Percentiles rank a stretch among this genome's conserved stretches.
Evolutionary conservation across 64 coral and sea anemone species (phyloP).

Genomic region (Hydrozoanthus tunicans): DNA sequence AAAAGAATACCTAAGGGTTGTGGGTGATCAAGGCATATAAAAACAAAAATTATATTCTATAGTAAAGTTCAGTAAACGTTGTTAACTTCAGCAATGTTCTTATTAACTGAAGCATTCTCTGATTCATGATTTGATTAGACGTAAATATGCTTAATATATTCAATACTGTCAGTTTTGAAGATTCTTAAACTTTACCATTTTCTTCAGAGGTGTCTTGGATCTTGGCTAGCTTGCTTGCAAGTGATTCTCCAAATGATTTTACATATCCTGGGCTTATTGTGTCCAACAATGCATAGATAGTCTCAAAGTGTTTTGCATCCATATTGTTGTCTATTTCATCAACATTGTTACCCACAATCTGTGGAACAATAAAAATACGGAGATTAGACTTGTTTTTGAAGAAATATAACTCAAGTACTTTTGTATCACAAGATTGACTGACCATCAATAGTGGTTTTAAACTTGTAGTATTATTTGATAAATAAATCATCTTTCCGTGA

Average conservation of each 20-base stretch:
- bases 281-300: conserved; percentile 44
- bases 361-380: neutral
- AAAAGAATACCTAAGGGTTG: too few relatives aligned
- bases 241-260: conserved; percentile 54
- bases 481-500: too few relatives aligned
- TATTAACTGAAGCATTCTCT: too few relatives aligned
- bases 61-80: too few relatives aligned
- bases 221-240: conserved; percentile 40
- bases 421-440: neutral
- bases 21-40: too few relatives aligned
- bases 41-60: too few relatives aligned
- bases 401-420: neutral
- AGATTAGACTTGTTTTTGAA: neutral
- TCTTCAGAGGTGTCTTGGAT: neutral
- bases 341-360: conserved; percentile 38
- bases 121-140: too few relatives aligned
- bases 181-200: neutral
- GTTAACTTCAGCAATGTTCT: too few relatives aligned
- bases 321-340: conserved; percentile 19
- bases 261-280: conserved; percentile 46
- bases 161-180: neutral
- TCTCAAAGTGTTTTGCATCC: conserved; percentile 7
- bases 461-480: too few relatives aligned
- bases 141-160: too few relatives aligned
- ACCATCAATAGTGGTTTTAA: too few relatives aligned